These are phyloP conservation scores for Pachyuromys duprasi DNA, from an alignment of 2,797 vertebrate genomes.

Conservation along the genomic window DNA sequence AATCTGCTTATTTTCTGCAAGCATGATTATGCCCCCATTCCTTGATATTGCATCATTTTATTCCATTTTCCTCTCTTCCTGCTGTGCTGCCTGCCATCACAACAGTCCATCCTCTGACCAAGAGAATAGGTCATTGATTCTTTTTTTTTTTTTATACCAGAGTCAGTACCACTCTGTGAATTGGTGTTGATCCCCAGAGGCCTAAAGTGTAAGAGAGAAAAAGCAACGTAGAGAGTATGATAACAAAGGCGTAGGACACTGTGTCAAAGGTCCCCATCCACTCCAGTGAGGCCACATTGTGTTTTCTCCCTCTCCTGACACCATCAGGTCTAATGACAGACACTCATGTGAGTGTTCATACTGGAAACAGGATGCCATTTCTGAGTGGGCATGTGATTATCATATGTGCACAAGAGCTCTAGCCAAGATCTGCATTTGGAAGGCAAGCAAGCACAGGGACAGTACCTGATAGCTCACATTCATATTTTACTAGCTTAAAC, in stretches of 20 bases:
- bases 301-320: background rate
- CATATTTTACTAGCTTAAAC: background rate
- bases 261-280: conserved; percentile 52
- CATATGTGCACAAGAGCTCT: conserved; percentile 41
- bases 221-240: background rate
- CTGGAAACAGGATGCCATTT: conserved; percentile 56
- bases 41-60: conserved; percentile 39
- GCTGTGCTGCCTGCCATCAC: conserved; percentile 33
- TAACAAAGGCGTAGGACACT: conserved; percentile 43
- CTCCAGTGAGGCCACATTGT: background rate
- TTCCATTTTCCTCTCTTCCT: conserved; percentile 67
- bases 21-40: conserved; percentile 59
- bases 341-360: conserved; percentile 17
- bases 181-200: conserved; percentile 63
- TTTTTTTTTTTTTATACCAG: background rate
- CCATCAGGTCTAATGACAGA: conserved; percentile 42
- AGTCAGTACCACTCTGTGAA: conserved; percentile 72
- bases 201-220: background rate
- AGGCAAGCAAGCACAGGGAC: conserved; percentile 40
- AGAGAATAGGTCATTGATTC: conserved; percentile 64
- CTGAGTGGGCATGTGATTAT: conserved; percentile 60
- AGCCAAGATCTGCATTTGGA: conserved; percentile 67
- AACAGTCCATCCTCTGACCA: conserved; percentile 52
- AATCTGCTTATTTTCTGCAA: conserved; percentile 74
- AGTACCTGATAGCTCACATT: background rate